Conservation (phyloP, 2,113 vertebrate genomes). For the Thryonomys swinderianus region DNA sequence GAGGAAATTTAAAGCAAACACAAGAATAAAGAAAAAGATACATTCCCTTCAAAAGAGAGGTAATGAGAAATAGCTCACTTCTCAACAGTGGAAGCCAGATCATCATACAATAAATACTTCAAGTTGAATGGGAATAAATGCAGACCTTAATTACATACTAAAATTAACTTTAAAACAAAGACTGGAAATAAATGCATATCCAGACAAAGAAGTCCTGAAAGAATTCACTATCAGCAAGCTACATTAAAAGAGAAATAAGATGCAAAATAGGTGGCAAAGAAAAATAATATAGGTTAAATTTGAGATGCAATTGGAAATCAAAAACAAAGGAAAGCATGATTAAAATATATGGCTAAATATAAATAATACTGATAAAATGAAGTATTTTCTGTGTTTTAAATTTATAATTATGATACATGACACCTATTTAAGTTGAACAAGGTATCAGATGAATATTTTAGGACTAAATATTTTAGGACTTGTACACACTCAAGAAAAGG, state of each 20-base stretch:
- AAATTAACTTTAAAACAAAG: constrained; percentile 25
- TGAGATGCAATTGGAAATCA: background rate
- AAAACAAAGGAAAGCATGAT: background rate
- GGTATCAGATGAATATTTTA: background rate
- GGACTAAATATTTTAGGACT: background rate
- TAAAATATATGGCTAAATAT: background rate
- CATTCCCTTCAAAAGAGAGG: background rate
- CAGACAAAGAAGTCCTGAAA: constrained; percentile 34
- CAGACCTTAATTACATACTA: background rate
- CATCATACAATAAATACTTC: background rate
- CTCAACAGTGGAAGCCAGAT: background rate
- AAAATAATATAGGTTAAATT: background rate
- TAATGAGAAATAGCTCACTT: background rate
- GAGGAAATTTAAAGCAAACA: background rate
- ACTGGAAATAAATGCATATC: background rate
- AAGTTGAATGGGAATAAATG: background rate
- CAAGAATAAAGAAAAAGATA: background rate
- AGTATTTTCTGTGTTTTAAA: background rate
- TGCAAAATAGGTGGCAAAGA: background rate
- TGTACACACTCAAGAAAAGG: background rate
- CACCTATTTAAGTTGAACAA: background rate
- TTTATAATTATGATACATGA: background rate
- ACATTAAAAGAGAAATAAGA: background rate
- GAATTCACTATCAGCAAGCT: background rate
- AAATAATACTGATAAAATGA: background rate